Base-by-base conservation (phyloP, 2,113 vertebrate species). In the Campylomormyrus numenius region DNA sequence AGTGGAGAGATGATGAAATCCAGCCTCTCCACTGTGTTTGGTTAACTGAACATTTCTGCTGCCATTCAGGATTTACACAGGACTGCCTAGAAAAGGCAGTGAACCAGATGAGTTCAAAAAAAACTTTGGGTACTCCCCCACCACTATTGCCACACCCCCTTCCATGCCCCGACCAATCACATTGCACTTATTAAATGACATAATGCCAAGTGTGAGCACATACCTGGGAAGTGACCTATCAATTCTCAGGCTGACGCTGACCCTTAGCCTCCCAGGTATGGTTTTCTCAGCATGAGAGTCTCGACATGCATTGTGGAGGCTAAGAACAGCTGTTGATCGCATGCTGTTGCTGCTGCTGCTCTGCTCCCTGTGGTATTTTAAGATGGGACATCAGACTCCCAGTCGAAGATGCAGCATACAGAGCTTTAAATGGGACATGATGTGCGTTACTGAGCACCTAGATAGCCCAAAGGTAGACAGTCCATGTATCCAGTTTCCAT, bases 1-100 rank as follows among this genome's bases (percentile, higher is more conserved):
- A 66, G n/a, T 27, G 9, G 9, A 3, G n/a, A 13, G 10, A 70
- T 70, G 62, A 70, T 70, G 62, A 70, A 70, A 70, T 70, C 62
- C 62, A 70, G 62, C 56, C 24, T 62, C 56, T 62, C 21, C 0
- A 31, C 62, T 70, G 62, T 70, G 62, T 11, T 27, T 70, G n/a
- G 62, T 70, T 70, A 70, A 70, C 10, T 13, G 62, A 95, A 95
- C 92, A 93, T 92, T 92, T 93, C 92, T 91, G 91, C 91, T 92
- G 92, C 92, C 90, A 89, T 94, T 95, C 93, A 93, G 91, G 49
- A 92, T 90, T 92, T 93, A 94, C 91, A 94, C 93, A 94, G 91
- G 90, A 88, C 92, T 31, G 89, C 92, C 48, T 62, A 70, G 86
- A 80, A 50, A 80, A 24, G 31, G 74, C 70, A 42, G 42, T 19